Evolutionary conservation across 2,113 vertebrate genomes (phyloP).

Genomic region (Lontra canadensis): DNA sequence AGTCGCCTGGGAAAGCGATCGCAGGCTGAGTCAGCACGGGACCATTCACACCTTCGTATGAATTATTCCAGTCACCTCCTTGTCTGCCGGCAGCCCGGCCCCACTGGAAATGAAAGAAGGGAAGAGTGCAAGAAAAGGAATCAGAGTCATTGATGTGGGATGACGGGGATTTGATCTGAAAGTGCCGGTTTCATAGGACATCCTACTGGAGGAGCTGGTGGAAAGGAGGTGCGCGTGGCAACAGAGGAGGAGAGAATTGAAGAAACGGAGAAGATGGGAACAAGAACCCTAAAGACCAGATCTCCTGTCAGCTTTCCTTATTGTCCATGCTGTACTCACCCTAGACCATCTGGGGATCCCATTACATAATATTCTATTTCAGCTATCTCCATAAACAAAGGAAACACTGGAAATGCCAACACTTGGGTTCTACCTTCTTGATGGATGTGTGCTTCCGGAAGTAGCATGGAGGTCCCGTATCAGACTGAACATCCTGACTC

Average conservation of each 20-base stretch:
- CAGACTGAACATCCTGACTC: too few relatives aligned
- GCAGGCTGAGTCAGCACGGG: background rate
- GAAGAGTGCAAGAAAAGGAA: background rate
- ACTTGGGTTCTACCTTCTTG: too few relatives aligned
- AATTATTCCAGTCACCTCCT: background rate
- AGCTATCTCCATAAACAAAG: background rate
- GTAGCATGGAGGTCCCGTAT: background rate
- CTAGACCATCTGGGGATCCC: rapidly evolving
- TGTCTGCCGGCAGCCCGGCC: background rate
- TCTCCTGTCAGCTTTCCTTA: background rate
- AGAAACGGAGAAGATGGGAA: too few relatives aligned
- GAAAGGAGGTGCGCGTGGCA: background rate
- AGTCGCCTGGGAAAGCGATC: background rate
- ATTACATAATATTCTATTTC: rapidly evolving
- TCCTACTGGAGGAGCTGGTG: too few relatives aligned
- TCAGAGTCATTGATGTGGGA: rapidly evolving
- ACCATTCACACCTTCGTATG: background rate
- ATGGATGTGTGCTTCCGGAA: background rate
- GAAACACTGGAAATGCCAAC: background rate
- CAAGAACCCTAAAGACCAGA: too few relatives aligned
- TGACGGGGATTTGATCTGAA: background rate
- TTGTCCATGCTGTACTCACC: background rate
- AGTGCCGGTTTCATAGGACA: background rate
- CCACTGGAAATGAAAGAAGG: background rate
- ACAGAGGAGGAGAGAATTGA: background rate